phyloP scores from a whole-genome alignment of 2,888 invertebrate species.

The Andrena bucephala region DNA sequence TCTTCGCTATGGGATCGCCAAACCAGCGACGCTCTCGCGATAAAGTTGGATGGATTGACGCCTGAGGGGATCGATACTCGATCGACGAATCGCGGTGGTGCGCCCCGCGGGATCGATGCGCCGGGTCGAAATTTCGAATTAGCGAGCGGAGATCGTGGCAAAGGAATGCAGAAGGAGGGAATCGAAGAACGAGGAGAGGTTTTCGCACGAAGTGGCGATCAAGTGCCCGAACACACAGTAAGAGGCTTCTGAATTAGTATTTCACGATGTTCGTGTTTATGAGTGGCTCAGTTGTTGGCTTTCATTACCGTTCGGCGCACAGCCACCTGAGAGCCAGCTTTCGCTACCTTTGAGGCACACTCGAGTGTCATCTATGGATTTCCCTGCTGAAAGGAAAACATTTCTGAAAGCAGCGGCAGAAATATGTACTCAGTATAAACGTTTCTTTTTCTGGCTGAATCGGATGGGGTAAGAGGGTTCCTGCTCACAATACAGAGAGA shows the following conservation, averaged over 20 bases:
- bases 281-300: not conserved
- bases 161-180: not conserved
- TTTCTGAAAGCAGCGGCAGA: not conserved
- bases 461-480: slow-evolving; percentile 11
- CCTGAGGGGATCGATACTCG: not conserved
- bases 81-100: not conserved
- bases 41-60: not conserved
- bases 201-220: not conserved
- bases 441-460: slow-evolving; percentile 1
- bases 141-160: no score
- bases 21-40: not conserved
- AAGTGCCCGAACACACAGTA: not conserved
- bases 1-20: not conserved
- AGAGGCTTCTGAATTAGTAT: slow-evolving; percentile 4
- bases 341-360: not conserved
- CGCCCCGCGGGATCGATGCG: not conserved
- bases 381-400: not conserved
- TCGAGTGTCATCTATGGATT: not conserved
- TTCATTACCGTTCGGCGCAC: not conserved
- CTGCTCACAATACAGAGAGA: slow-evolving; percentile 3
- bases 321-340: not conserved
- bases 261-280: not conserved
- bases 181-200: not conserved
- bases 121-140: not conserved
- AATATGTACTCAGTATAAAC: slow-evolving; percentile 8